These are phyloP conservation scores for Holacanthus passer DNA, from an alignment of 2,113 vertebrate genomes.

Conservation along the genomic window DNA sequence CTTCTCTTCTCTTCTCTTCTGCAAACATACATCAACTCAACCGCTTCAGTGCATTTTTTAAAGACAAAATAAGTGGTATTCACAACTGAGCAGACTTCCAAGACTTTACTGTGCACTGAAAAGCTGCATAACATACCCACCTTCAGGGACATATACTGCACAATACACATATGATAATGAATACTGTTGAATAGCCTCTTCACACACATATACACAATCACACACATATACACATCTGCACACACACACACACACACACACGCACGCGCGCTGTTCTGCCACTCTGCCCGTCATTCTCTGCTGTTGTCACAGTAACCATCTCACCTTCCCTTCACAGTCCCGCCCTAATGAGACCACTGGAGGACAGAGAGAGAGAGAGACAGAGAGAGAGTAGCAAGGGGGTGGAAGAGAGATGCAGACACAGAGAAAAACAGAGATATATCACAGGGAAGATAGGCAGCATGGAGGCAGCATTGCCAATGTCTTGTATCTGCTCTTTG, in stretches of 20 bases:
- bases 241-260: slow-evolving; percentile 38
- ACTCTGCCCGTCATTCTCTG: slow-evolving; percentile 74
- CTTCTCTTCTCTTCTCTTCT: slow-evolving; percentile 19
- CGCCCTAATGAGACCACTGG: slow-evolving; percentile 83
- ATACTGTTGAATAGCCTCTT: slow-evolving; percentile 28
- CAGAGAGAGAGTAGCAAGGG: slow-evolving; percentile 54
- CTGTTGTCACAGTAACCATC: slow-evolving; percentile 87
- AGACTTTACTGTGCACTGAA: slow-evolving; percentile 8
- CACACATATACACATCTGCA: slow-evolving; percentile 43
- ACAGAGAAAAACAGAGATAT: slow-evolving; percentile 66
- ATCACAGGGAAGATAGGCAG: slow-evolving; percentile 73
- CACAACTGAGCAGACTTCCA: slow-evolving; percentile 20
- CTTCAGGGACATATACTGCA: slow-evolving; percentile 4
- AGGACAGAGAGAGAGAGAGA: slow-evolving; percentile 61
- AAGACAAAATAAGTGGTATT: slow-evolving; percentile 33
- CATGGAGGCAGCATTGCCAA: slow-evolving; percentile 61
- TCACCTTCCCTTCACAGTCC: slow-evolving; percentile 84
- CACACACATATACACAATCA: slow-evolving; percentile 36
- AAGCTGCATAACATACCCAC: slow-evolving; percentile 28
- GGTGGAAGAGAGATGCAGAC: slow-evolving; percentile 64
- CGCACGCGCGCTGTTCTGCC: slow-evolving; percentile 55
- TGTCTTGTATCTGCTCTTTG: slow-evolving; percentile 74
- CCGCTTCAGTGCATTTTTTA: slow-evolving; percentile 6
- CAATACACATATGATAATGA: slow-evolving; percentile 38
- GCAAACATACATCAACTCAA: slow-evolving; percentile 8